Evolutionary conservation across 1,140 invertebrate species (phyloP), one percentile per base, ranked within the genome.

Genomic region (Penaeus japonicus): DNA sequence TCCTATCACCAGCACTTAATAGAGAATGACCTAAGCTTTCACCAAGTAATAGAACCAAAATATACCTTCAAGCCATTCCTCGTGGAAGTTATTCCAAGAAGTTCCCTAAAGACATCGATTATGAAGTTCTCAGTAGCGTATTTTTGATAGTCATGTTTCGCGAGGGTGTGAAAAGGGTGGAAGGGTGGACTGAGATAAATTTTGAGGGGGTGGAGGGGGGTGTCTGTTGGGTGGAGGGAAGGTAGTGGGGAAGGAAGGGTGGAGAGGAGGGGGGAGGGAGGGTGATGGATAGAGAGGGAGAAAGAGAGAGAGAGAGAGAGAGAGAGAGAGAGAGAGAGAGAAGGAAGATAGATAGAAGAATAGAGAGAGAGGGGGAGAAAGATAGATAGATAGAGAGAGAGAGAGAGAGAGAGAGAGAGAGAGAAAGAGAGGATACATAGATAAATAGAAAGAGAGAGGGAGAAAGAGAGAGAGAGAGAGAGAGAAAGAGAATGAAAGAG

Each of bases 311-410:
- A 77, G 73, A 77, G 73, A 77, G 73, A 77, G 73, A 32, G 30
- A 77, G 73, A 77, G 73, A 77, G 30, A 32, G 30, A 32, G 30
- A 32, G 30, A 32, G 30, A 32, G 30, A 32, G 30, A 32, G 30
- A 77, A 27, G 27, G 30, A 32, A 27, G 27, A 27, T 17, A 27
- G 27, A 27, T 17, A 27, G 27, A 27, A 77, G 73, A 77, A 27
- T 18, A 27, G 27, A 27, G 27, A 27, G 27, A 27, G 27, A 27
- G 73, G 27, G 73, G 27, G 30, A 77, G 73, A 77, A 27, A 77
- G 73, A 77, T 17, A 77, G 73, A 77, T 17, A 77, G 73, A 77
- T 17, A 77, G 73, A 77, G 73, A 77, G 73, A 77, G 73, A 77
- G 73, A 77, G 73, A 77, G 73, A 77, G 73, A 77, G 73, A 32